Conservation (phyloP, 2,113 vertebrate species). For the Macroglossus sobrinus region DNA sequence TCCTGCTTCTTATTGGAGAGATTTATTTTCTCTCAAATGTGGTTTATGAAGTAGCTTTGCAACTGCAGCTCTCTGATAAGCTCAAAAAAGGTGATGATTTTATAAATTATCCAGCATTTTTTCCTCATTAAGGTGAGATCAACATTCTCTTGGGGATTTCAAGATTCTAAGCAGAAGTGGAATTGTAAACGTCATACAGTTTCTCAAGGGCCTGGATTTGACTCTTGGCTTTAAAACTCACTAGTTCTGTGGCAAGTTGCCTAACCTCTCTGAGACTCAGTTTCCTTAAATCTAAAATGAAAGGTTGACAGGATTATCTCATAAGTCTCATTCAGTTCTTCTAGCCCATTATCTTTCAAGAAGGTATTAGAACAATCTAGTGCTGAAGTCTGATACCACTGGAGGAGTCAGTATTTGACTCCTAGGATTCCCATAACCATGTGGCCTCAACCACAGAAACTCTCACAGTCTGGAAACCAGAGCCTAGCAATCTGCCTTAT, state of each 20-base stretch:
- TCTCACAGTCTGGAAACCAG: too few relatives aligned
- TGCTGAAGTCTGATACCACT: too few relatives aligned
- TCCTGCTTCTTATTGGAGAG: not conserved
- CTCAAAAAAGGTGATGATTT: not conserved
- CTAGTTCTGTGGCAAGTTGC: not conserved
- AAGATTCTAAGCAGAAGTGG: not conserved
- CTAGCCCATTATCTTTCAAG: not conserved
- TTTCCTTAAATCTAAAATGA: not conserved
- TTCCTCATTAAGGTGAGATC: not conserved
- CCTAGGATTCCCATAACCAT: too few relatives aligned
- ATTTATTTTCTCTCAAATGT: not conserved
- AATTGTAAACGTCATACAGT: not conserved
- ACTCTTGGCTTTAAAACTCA: not conserved
- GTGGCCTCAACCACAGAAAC: too few relatives aligned
- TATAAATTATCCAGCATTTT: not conserved
- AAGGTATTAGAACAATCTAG: not conserved
- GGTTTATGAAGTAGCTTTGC: not conserved
- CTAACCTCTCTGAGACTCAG: not conserved
- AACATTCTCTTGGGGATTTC: not conserved
- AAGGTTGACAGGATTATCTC: not conserved
- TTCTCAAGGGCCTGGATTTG: not conserved
- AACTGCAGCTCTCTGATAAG: not conserved
- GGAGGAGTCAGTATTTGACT: too few relatives aligned
- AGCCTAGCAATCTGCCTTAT: too few relatives aligned
- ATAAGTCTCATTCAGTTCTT: not conserved